Evolutionary conservation across 2,113 vertebrate genomes (phyloP).

Genomic region (Austrofundulus limnaeus): DNA sequence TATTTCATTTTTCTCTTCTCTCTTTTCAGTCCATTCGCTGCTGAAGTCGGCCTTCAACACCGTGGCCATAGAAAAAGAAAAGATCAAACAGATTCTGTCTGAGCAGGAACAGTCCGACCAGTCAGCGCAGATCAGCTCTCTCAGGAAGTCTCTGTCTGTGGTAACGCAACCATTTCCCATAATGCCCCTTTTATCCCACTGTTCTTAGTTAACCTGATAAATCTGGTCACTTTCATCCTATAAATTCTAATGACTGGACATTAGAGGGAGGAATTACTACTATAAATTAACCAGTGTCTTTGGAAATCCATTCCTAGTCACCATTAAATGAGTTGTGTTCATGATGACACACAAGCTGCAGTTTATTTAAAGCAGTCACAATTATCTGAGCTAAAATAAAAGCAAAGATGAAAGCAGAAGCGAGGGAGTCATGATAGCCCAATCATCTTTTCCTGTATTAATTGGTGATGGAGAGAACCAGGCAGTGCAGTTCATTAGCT

Average conservation of each 20-base stretch:
- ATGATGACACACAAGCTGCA: conserved; percentile 6
- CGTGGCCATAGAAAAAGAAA: conserved; percentile 98
- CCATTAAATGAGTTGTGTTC: background rate
- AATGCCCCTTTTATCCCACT: conserved; percentile 3
- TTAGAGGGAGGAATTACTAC: background rate
- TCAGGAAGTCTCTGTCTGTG: conserved; percentile 96
- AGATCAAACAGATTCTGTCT: conserved; percentile 93
- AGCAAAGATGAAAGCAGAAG: conserved; percentile 25
- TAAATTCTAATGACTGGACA: background rate
- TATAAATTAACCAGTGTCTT: conserved; percentile 22
- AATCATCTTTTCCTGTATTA: conserved; percentile 47
- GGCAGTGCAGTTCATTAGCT: conserved; percentile 60
- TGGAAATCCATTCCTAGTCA: conserved; percentile 8
- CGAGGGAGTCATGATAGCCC: conserved; percentile 24
- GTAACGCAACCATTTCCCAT: conserved; percentile 72
- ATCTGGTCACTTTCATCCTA: background rate
- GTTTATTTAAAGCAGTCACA: conserved; percentile 13
- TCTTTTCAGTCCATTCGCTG: conserved; percentile 89
- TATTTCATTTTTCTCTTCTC: conserved; percentile 12
- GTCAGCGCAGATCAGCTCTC: conserved; percentile 86
- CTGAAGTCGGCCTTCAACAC: conserved; percentile 99
- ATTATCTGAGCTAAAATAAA: conserved; percentile 20
- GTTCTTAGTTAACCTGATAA: background rate
- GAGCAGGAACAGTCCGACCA: conserved; percentile 92
- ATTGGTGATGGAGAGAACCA: conserved; percentile 53